phyloP scores from a whole-genome alignment of 2,113 vertebrate genomes.

The Nettapus auritus region DNA sequence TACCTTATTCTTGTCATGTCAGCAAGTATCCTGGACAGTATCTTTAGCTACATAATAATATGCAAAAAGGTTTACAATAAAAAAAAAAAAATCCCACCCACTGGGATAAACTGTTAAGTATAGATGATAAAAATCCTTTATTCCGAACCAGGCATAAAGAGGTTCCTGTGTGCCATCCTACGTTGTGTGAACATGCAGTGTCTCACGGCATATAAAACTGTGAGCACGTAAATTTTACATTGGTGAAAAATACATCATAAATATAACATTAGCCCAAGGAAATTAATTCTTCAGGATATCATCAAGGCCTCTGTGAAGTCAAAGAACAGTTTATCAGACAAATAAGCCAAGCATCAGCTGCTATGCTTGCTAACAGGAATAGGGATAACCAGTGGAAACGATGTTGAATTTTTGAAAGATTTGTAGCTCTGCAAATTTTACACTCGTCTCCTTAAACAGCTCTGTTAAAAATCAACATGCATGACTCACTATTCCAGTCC shows the following conservation, averaged over 20 bases:
- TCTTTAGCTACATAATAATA: conserved; percentile 27
- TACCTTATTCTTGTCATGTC: neutral
- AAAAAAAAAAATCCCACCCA: neutral
- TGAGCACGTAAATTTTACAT: neutral
- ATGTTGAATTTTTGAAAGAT: neutral
- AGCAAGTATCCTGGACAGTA: neutral
- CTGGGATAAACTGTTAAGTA: conserved; percentile 21
- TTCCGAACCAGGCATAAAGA: neutral
- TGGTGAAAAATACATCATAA: neutral
- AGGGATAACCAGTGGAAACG: neutral
- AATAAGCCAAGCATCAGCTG: neutral
- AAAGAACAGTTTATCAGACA: neutral
- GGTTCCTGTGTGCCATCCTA: neutral
- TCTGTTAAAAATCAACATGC: neutral
- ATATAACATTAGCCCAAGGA: neutral
- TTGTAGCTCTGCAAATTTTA: neutral
- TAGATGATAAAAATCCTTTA: neutral
- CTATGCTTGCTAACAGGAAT: neutral
- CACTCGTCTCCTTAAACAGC: neutral
- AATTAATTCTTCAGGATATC: neutral
- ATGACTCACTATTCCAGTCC: neutral
- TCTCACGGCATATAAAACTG: neutral
- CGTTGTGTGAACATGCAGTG: neutral
- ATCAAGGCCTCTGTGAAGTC: neutral
- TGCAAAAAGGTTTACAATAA: neutral